Conservation (phyloP, 2,888 invertebrate genomes). For the Amblyjoppa proteus region DNA sequence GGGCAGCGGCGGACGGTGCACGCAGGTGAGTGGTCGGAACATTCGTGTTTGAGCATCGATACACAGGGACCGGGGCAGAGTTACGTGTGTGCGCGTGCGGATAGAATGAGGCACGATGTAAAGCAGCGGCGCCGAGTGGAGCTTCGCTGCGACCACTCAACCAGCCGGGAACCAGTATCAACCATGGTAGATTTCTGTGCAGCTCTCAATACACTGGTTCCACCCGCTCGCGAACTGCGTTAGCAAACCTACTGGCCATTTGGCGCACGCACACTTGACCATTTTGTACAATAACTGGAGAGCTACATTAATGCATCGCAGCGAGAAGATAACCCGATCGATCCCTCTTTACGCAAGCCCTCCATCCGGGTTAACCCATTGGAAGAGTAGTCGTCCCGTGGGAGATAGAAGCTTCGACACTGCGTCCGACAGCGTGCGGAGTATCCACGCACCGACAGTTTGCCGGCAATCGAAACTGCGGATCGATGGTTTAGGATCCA, state of each 20-base stretch:
- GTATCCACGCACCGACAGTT: neutral
- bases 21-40: constrained; percentile 49
- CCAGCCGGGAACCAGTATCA: constrained; percentile 31
- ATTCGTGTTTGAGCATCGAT: constrained; percentile 21
- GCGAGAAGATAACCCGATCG: constrained; percentile 80
- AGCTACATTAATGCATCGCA: constrained; percentile 81
- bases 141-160: constrained; percentile 50
- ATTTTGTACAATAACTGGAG: constrained; percentile 80
- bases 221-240: neutral
- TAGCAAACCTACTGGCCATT: constrained; percentile 49
- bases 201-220: constrained; percentile 47
- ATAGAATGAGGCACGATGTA: neutral
- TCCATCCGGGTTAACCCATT: constrained; percentile 53
- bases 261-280: constrained; percentile 69
- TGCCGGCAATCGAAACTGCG: neutral
- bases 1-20: constrained; percentile 10
- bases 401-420: neutral
- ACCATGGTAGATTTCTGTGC: constrained; percentile 41
- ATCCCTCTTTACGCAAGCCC: constrained; percentile 58
- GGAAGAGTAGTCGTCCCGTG: constrained; percentile 47
- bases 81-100: neutral
- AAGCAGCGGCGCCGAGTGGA: neutral
- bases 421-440: neutral
- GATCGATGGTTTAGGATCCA: neutral
- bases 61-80: neutral